These are phyloP conservation scores for Ophion ellenae DNA, from an alignment of 2,888 invertebrate species.

Conservation along the genomic window DNA sequence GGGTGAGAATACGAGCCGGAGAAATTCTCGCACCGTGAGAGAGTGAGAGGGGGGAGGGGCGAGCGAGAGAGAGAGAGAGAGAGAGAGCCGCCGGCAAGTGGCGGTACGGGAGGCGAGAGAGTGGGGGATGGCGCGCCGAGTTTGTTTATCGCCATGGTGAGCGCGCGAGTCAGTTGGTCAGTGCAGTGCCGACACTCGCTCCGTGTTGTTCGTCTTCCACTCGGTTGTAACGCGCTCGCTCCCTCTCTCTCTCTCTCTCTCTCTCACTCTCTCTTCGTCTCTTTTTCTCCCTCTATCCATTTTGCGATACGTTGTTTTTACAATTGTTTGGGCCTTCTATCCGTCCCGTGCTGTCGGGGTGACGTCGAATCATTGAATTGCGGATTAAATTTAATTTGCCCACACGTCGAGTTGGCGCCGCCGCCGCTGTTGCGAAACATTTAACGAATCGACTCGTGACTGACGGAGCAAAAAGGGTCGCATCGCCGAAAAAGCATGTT, in stretches of 20 bases:
- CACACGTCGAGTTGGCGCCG: slow-evolving; percentile 24
- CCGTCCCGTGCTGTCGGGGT: neutral
- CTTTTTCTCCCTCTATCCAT: slow-evolving; percentile 2
- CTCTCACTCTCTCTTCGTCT: slow-evolving; percentile 14
- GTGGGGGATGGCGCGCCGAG: slow-evolving; percentile 77
- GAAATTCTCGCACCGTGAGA: no score
- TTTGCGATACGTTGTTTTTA: slow-evolving; percentile 12
- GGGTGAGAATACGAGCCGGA: slow-evolving; percentile 1
- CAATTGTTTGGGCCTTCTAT: slow-evolving; percentile 6
- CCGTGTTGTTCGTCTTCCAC: slow-evolving; percentile 72
- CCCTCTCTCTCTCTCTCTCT: slow-evolving; percentile 29
- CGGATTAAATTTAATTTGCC: neutral
- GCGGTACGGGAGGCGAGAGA: slow-evolving; percentile 67
- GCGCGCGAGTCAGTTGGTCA: slow-evolving; percentile 72
- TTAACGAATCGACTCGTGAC: slow-evolving; percentile 1
- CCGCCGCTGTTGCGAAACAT: neutral
- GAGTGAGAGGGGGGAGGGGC: slow-evolving; percentile 26
- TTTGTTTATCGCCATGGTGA: slow-evolving; percentile 82
- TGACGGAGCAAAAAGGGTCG: neutral
- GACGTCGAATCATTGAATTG: neutral
- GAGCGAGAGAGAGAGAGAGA: slow-evolving; percentile 18
- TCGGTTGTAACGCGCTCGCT: slow-evolving; percentile 65
- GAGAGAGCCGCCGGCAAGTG: slow-evolving; percentile 26
- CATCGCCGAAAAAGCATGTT: slow-evolving; percentile 8
- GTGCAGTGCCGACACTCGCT: slow-evolving; percentile 79